Evolutionary conservation across 2,888 invertebrate genomes (phyloP).

Genomic region (Plebejus anna): DNA sequence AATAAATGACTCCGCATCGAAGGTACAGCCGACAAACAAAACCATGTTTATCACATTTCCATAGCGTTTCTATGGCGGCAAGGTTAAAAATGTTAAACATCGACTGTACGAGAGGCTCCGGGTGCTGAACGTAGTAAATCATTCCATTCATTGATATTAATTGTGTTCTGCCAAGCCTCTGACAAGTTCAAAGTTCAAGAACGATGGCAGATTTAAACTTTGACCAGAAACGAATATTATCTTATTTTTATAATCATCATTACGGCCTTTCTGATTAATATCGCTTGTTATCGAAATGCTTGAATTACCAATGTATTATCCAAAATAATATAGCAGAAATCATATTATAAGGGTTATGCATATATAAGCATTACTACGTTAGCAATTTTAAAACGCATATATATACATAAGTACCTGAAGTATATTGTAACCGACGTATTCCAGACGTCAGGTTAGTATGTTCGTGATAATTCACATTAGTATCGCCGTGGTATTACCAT

Average conservation of each 20-base stretch:
- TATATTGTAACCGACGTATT: neutral
- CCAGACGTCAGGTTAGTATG: neutral
- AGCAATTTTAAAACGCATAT: too few species aligned
- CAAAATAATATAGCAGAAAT: neutral
- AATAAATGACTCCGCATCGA: neutral
- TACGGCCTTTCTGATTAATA: neutral
- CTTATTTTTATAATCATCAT: neutral
- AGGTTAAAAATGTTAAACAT: neutral
- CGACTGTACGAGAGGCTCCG: neutral
- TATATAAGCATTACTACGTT: too few species aligned
- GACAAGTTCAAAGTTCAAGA: conserved; percentile 26
- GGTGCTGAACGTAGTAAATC: conserved; percentile 4
- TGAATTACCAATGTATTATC: neutral
- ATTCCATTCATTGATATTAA: conserved; percentile 24
- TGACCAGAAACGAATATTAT: neutral
- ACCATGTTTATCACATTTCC: neutral
- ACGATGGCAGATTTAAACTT: neutral
- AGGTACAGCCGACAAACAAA: neutral
- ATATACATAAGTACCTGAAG: too few species aligned
- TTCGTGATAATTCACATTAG: conserved; percentile 1
- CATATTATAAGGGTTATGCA: too few species aligned
- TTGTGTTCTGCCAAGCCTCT: conserved; percentile 5
- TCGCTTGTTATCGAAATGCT: neutral
- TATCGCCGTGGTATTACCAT: neutral
- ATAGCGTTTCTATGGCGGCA: neutral